Evolutionary conservation across 2,888 invertebrate species (phyloP).

Genomic region (Yponomeuta cagnagella): DNA sequence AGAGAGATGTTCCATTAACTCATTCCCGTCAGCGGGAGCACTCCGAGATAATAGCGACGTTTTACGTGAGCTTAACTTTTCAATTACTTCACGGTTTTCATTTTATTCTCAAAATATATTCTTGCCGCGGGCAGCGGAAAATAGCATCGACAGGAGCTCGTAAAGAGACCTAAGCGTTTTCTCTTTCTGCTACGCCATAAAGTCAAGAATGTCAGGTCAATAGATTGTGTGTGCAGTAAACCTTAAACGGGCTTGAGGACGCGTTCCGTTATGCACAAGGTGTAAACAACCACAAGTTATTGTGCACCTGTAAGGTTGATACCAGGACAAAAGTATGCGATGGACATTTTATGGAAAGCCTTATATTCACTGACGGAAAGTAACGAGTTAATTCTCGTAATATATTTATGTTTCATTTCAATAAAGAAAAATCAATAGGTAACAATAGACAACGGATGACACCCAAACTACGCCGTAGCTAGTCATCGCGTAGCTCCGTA

Average conservation of each 20-base stretch:
- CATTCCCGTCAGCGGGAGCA: not conserved
- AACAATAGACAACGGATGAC: slow-evolving; percentile 3
- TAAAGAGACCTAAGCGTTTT: not conserved
- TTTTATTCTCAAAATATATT: not conserved
- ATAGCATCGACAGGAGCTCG: not conserved
- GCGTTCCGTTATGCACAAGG: not conserved
- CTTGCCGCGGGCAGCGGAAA: not conserved
- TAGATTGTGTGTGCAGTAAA: not conserved
- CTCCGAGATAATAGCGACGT: not conserved
- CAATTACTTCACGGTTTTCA: not conserved
- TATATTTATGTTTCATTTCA: not conserved
- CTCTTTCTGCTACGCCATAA: slow-evolving; percentile 2
- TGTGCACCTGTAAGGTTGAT: not conserved
- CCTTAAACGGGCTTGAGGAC: not conserved
- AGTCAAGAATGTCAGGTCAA: not conserved
- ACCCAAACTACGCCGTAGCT: slow-evolving; percentile 3
- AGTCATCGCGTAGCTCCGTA: not conserved
- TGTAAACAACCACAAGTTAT: not conserved
- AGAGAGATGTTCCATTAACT: slow-evolving; percentile 16
- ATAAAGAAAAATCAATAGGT: not conserved
- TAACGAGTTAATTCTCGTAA: not conserved
- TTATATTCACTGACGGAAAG: not conserved
- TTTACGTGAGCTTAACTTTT: not conserved
- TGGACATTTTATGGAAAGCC: not conserved
- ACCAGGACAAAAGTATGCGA: not conserved